Base-by-base conservation (phyloP, 1,140 invertebrate genomes). In the Tyrophagus putrescentiae region DNA sequence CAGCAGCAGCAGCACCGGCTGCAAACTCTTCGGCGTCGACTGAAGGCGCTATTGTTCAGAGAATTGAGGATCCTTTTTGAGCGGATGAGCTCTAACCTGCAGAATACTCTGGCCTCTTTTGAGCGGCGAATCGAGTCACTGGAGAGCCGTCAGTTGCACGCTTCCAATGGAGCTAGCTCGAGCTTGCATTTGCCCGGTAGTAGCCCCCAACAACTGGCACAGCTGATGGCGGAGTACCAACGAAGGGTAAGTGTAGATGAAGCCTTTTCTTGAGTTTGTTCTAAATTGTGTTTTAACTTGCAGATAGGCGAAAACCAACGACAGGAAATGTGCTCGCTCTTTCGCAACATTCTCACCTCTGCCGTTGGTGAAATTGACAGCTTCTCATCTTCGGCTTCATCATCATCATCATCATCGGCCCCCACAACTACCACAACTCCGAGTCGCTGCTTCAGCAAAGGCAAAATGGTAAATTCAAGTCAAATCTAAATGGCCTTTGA, bases 331-430 rank as follows among this genome's bases (percentile, higher is more conserved):
- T 48, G 45, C 31, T 6, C 7, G 7, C 45, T 48, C 31, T 48
- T 48, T 21, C 45, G 45, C 7, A 48, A 48, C 31, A 48, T 48
- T 7, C 18, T 48, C 21, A 6, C 7, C 7, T 48, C 45, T 7
- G 45, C 45, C 9, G 18, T 48, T 48, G 6, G 45, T 9, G 45
- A 48, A 48, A 48, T 48, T 48, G 45, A 48, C 45, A 48, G 45
- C 7, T 18, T 48, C 31, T 21, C 18, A 48, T 13, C 7, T 25
- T 48, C 21, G 7, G 9, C 31, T 48, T 6, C 45, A 48, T 7
- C 45, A n/a, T n/a, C n/a, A n/a, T n/a, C n/a, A n/a, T n/a, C n/a
- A n/a, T n/a, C n/a, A n/a, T n/a, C n/a, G n/a, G n/a, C n/a, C n/a
- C n/a, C n/a, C n/a, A n/a, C n/a, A n/a, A n/a, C n/a, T n/a, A n/a